phyloP scores from a whole-genome alignment of 2,888 invertebrate species.

The Osmoderma eremita region DNA sequence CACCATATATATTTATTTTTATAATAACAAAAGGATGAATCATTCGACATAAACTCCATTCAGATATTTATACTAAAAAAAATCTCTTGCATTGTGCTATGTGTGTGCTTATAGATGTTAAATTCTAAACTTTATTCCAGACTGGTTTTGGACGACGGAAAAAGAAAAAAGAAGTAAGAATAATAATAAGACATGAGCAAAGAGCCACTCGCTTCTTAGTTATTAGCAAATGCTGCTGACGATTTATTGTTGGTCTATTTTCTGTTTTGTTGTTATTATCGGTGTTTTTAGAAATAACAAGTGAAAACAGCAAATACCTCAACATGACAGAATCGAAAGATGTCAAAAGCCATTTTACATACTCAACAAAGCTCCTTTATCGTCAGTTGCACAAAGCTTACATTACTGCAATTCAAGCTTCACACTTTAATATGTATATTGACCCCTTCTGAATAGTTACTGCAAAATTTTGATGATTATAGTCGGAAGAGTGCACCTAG shows the following conservation, averaged over 20 bases:
- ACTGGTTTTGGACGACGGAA: conserved; percentile 95
- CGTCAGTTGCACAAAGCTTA: conserved; percentile 44
- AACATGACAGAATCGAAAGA: too few species aligned
- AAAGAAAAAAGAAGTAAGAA: conserved; percentile 98
- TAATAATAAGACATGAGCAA: conserved; percentile 64
- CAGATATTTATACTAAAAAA: conserved; percentile 32
- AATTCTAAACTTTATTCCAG: conserved; percentile 73
- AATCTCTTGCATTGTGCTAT: conserved; percentile 53
- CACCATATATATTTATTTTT: too few species aligned
- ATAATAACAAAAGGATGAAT: too few species aligned
- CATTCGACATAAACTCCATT: neutral
- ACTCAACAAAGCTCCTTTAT: conserved; percentile 11
- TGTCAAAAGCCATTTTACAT: neutral
- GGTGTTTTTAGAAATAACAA: neutral
- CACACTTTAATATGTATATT: conserved; percentile 25
- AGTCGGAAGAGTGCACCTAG: neutral
- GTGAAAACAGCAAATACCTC: neutral
- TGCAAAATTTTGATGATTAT: neutral
- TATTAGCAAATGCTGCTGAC: conserved; percentile 59
- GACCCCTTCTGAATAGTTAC: conserved; percentile 20
- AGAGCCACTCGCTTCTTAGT: conserved; percentile 59
- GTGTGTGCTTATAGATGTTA: conserved; percentile 64
- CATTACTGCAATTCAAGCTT: conserved; percentile 40
- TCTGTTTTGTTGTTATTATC: conserved; percentile 3
- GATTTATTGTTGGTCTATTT: conserved; percentile 48